Evolutionary conservation across 2,113 vertebrate species (phyloP), one percentile per base, ranked within the genome.

Genomic region (Fulmarus glacialis): DNA sequence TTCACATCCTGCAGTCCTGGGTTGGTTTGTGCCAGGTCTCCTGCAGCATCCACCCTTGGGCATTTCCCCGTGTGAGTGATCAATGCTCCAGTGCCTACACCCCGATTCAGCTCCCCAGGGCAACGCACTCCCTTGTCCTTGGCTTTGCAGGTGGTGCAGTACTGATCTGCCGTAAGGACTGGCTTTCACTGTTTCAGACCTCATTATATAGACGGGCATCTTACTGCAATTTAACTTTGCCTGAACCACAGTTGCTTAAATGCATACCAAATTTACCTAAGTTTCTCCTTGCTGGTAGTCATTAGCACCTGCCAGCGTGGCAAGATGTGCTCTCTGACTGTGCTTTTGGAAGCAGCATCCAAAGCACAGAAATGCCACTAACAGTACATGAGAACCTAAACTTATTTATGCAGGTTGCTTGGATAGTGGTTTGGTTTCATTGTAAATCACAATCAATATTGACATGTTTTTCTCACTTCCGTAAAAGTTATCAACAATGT

Each of bases 1-100:
- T 87, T 66, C 34, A 36, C 24, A 42, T 42, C 22, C 2, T n/a
- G 8, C 66, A 36, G 32, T 45, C 22, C 29, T 23, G 26, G 7
- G 5, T 27, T 84, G 23, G 18, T 72, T 53, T 85, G 12, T 73
- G 48, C n/a, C 24, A 15, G 32, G 11, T 58, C 24, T 80, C 42
- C 56, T 71, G 19, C 72, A 64, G 64, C 48, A 53, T 26, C 48
- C 59, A 8, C 36, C 24, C 23, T 24, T 2, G 2, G 20, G 20
- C 48, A 63, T 74, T 48, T 84, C n/a, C 23, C n/a, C 0, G 0
- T 30, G 22, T 23, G 21, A 43, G 45, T 6, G 0, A 26, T 30
- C 21, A 27, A 0, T 43, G 62, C 36, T 74, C 20, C 34, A 42
- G 29, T 59, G 64, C 62, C n/a, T 38, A 8, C 53, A 43, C 23